These are phyloP conservation scores for Macrocentrus cingulum DNA, from an alignment of 1,140 invertebrate genomes.

Conservation along the genomic window DNA sequence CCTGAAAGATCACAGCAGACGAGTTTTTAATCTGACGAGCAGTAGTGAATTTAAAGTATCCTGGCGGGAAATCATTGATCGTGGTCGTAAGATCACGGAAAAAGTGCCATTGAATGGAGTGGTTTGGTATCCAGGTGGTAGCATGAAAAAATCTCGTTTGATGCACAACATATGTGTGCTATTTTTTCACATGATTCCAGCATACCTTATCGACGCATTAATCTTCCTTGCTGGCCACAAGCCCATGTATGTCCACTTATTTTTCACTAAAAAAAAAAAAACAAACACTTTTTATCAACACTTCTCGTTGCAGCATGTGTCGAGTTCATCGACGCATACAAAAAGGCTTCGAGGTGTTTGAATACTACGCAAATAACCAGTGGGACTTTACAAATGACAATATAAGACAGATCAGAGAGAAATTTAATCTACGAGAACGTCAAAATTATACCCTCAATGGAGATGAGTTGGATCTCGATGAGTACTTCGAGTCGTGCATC, in stretches of 20 bases:
- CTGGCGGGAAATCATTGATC: constrained; percentile 79
- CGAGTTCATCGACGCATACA: constrained; percentile 74
- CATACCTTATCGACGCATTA: constrained; percentile 76
- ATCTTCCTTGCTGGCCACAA: constrained; percentile 77
- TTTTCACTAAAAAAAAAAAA: constrained; percentile 1
- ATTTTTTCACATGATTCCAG: constrained; percentile 83
- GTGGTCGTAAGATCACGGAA: constrained; percentile 76
- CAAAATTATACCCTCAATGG: constrained; percentile 71
- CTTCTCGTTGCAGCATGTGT: constrained; percentile 63
- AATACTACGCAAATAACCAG: constrained; percentile 83
- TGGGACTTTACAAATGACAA: constrained; percentile 79
- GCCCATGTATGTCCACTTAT: constrained; percentile 65
- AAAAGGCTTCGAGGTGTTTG: constrained; percentile 83
- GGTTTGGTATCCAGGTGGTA: constrained; percentile 87
- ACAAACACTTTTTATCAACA: constrained; percentile 6
- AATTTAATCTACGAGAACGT: constrained; percentile 68
- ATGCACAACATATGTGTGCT: constrained; percentile 78
- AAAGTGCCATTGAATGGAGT: constrained; percentile 76
- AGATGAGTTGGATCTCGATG: constrained; percentile 69
- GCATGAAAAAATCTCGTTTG: constrained; percentile 78
- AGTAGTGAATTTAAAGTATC: constrained; percentile 79
- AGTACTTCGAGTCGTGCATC: constrained; percentile 75
- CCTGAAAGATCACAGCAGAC: constrained; percentile 48
- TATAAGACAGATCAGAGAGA: constrained; percentile 56
- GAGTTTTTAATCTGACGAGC: constrained; percentile 72